Percentiles rank a stretch among this genome's conserved stretches.
These are phyloP conservation scores for Acrossocheilus fasciatus DNA, from an alignment of 2,797 vertebrate genomes.

Conservation along the genomic window DNA sequence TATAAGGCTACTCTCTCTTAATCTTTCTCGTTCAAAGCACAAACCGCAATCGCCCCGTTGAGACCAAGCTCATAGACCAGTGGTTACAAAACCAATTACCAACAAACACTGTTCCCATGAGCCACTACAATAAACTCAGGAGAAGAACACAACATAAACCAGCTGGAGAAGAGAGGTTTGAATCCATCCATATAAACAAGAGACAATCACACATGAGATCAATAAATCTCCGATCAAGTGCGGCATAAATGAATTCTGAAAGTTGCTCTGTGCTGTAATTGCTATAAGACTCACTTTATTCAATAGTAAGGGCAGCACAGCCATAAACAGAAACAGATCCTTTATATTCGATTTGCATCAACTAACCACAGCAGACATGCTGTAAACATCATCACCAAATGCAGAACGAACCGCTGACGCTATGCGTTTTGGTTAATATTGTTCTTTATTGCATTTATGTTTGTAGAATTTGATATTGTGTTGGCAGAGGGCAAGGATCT, in stretches of 20 bases:
- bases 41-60: neutral
- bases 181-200: constrained; percentile 24
- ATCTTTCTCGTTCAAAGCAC: neutral
- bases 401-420: constrained; percentile 9
- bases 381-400: constrained; percentile 40
- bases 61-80: constrained; percentile 33
- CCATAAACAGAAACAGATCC: constrained; percentile 32
- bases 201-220: constrained; percentile 8
- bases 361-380: constrained; percentile 14
- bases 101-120: constrained; percentile 23
- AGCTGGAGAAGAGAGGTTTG: constrained; percentile 4
- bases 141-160: constrained; percentile 28
- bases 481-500: constrained; percentile 22
- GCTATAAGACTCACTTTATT: constrained; percentile 6
- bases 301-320: neutral
- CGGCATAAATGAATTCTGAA: constrained; percentile 37
- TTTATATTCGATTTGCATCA: constrained; percentile 37
- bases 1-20: neutral
- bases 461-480: constrained; percentile 18
- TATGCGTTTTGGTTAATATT: neutral
- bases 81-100: constrained; percentile 43
- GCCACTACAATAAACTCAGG: constrained; percentile 14
- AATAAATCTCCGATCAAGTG: constrained; percentile 21
- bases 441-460: constrained; percentile 19
- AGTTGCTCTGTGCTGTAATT: constrained; percentile 13